Percentiles rank a stretch among this genome's conserved stretches.
Evolutionary conservation across 37 sponge, comb jelly and placozoan species (phyloP).

Genomic region (Hexactinellida sp.): DNA sequence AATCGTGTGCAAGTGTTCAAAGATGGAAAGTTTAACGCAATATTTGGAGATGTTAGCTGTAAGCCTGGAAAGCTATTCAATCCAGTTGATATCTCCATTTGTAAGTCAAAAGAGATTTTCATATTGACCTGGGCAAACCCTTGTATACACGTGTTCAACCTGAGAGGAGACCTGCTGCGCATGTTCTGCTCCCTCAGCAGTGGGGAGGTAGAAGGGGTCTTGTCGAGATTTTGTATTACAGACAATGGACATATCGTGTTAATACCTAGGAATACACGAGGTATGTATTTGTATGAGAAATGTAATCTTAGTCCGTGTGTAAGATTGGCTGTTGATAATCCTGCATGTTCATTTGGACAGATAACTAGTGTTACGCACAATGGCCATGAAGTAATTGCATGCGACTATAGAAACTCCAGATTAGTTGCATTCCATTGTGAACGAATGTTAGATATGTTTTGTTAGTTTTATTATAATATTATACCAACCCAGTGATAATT

Average conservation of each 20-base stretch:
- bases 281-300: background rate
- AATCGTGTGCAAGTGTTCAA: background rate
- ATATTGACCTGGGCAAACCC: background rate
- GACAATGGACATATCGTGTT: background rate
- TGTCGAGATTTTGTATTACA: background rate
- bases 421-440: no score
- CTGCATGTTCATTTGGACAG: no score
- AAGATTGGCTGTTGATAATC: no score
- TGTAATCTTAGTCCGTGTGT: no score
- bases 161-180: background rate
- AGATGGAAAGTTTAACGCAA: background rate
- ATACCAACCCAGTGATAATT: no score
- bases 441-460: no score
- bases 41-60: background rate
- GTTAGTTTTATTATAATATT: no score
- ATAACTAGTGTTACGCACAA: no score
- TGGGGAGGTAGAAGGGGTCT: background rate
- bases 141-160: background rate
- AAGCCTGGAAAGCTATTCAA: background rate
- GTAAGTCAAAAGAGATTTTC: background rate
- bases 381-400: no score
- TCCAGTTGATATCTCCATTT: background rate
- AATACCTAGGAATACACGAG: background rate
- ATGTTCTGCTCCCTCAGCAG: background rate
- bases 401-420: no score